Evolutionary conservation across 2,888 invertebrate species (phyloP), one percentile per base, ranked within the genome.

Genomic region (Philopedon plagiatum): DNA sequence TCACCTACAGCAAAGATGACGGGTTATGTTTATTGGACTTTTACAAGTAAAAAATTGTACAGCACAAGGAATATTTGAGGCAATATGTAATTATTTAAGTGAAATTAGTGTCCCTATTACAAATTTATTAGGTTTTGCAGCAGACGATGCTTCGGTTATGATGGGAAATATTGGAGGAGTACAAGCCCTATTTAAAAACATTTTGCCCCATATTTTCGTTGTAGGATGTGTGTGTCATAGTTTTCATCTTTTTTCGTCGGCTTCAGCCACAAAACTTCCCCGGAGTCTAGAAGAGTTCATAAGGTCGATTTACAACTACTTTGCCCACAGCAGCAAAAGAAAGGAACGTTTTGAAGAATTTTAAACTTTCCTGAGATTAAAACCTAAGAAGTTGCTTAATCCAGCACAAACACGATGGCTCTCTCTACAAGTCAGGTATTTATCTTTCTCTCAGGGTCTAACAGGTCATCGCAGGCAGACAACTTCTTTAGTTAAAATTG

Each of bases 81-180:
- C 51, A 51, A 19, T 19, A 9, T 26, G 21, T 19, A 13, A 19
- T n/a, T n/a, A 18, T 2, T 19, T 51, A 21, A 34, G 56, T 21
- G 11, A 63, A 18, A 41, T 26, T 21, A 72, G 63, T 39, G 13
- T 39, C 1, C 15, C 34, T 9, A 7, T 2, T 5, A 34, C 5
- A 2, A 39, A 39, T 46, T 39, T 60, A 32, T 15, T 18, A 9
- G 39, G 41, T 5, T 11, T 60, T 5, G 41, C 41, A 5, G 44
- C 61, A 32, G 61, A 61, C 18, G 44, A 61, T 61, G 61, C 61
- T 8, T 32, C 13, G 18, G 44, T 61, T 8, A 61, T 44, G 44
- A 61, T 61, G 61, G 61, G 61, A 8, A 39, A 60, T 15, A 60
- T 60, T 39, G 18, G n/a, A 8, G 44, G 44, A 15, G 23, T 61